Evolutionary conservation across 2,113 vertebrate genomes (phyloP), one percentile per base, ranked within the genome.

Genomic region (Python bivittatus): DNA sequence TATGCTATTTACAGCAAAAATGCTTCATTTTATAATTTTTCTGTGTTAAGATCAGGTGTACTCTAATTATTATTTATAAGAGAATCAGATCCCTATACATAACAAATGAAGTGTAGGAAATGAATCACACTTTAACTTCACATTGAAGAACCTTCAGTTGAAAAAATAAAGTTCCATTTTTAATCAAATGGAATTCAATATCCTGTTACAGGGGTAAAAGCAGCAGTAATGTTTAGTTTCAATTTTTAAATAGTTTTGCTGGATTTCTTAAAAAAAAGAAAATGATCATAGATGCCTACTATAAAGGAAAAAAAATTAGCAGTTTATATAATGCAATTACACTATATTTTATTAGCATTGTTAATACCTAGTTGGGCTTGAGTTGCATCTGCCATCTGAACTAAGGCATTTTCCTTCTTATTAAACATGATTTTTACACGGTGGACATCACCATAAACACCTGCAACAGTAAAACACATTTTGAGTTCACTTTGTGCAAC

Each of bases 351-450:
- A 72, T 58, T 89, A 23, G 33, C 86, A 88, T 7, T 15, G 20
- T 58, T 85, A 60, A 89, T 98, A 99, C 98, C 98, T 95, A 98
- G 91, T 88, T 98, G 98, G 95, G 98, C 98, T 97, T 99, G 98
- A 29, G 86, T 96, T 89, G 97, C 96, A 96, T 98, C 98, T 88
- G 98, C 98, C 98, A 99, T 99, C 95, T 99, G 98, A 96, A 99
- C 96, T 97, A 99, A 97, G 88, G 98, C 98, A 68, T 97, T 98
- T 96, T 98, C 98, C 93, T 98, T 98, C 92, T 98, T 99, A 96
- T 98, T 98, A 96, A 98, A 98, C 97, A 98, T 97, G 93, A 99
- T 99, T 97, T 99, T 99, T 93, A 99, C 98, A 96, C 98, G 97
- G 95, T 98, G 98, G 4, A 99, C 98, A 94, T 99, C 97, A 83